A percentile compares a stretch with the other conserved stretches of the same genome.
phyloP scores from a whole-genome alignment of 2,113 vertebrate species.

The Brachyhypopomus occidentalis region DNA sequence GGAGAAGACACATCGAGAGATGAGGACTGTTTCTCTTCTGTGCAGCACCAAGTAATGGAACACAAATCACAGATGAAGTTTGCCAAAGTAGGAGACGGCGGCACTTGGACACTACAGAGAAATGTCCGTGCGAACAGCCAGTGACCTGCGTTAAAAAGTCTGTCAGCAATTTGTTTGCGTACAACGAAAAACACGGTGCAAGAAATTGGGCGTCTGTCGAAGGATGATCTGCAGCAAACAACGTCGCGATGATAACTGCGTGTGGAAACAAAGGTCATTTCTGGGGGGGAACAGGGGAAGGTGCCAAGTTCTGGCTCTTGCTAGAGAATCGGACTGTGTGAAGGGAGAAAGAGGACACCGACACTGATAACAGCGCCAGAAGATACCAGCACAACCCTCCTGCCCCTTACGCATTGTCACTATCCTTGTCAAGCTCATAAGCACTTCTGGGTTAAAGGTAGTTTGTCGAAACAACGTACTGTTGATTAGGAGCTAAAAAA shows the following conservation, averaged over 20 bases:
- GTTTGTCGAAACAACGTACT: not conserved
- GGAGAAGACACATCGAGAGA: too few species aligned
- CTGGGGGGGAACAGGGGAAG: conserved; percentile 33
- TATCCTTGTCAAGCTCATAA: not conserved
- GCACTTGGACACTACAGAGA: too few species aligned
- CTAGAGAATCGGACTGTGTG: conserved; percentile 31
- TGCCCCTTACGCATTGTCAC: conserved; percentile 14
- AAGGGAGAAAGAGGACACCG: conserved; percentile 31
- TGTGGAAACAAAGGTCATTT: conserved; percentile 35
- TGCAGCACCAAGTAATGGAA: too few species aligned
- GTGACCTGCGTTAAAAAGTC: not conserved
- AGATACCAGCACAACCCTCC: conserved; percentile 26
- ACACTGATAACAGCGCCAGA: conserved; percentile 27
- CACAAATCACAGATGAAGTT: too few species aligned
- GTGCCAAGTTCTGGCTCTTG: conserved; percentile 29
- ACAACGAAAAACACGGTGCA: not conserved
- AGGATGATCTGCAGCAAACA: conserved; percentile 5
- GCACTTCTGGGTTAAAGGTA: not conserved
- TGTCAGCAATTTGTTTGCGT: not conserved
- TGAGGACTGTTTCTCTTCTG: too few species aligned
- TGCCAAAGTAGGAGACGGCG: too few species aligned
- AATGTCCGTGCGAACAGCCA: too few species aligned
- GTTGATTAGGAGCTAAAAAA: not conserved
- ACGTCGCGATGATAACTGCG: not conserved
- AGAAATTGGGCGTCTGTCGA: not conserved